phyloP scores from a whole-genome alignment of 2,113 vertebrate species.

The Neolamprologus modestus region DNA sequence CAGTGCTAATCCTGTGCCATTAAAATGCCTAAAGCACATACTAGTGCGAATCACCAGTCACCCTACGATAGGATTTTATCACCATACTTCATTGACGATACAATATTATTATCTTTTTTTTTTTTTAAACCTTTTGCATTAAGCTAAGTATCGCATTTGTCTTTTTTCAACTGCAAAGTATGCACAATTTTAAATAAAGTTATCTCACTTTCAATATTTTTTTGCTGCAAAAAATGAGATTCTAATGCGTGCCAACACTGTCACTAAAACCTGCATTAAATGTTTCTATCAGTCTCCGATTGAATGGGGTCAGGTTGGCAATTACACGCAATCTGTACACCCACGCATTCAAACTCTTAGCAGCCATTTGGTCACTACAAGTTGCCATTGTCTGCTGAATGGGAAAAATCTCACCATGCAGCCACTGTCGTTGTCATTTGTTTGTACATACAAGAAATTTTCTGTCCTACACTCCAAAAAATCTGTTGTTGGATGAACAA shows the following conservation, averaged over 20 bases:
- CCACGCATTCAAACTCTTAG: neutral
- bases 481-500: neutral
- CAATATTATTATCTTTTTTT: neutral
- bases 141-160: neutral
- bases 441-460: neutral
- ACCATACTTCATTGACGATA: neutral
- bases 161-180: neutral
- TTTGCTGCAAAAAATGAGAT: neutral
- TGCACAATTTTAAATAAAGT: neutral
- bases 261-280: neutral
- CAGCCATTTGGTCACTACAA: neutral
- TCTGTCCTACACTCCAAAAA: neutral
- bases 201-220: neutral
- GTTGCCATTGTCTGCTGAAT: neutral
- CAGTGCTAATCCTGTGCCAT: neutral
- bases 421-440: neutral
- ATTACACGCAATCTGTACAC: neutral
- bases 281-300: neutral
- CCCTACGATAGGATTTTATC: neutral
- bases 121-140: neutral
- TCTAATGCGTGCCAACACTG: neutral
- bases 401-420: neutral
- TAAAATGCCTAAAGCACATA: neutral
- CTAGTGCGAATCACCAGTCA: neutral
- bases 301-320: neutral